A percentile compares a stretch with the other conserved stretches of the same genome.
Evolutionary conservation across 30 jellyfish, hydroid and myxozoan species (phyloP).

Genomic region (Cassiopea andromeda): DNA sequence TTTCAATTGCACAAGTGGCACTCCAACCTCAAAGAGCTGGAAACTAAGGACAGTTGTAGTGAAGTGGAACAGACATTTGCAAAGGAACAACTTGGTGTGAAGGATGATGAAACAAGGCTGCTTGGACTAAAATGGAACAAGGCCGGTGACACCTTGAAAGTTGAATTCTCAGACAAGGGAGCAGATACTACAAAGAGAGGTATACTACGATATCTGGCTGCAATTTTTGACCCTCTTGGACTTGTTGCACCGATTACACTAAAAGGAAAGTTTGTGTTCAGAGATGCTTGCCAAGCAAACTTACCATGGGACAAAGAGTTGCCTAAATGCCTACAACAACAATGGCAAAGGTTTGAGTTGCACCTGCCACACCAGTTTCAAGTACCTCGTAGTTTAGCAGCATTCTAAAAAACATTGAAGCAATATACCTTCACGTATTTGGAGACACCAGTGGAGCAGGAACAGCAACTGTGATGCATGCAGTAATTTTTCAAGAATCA

Average conservation of each 20-base stretch:
- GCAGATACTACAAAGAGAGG: slow-evolving; percentile 68
- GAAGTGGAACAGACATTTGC: slow-evolving; percentile 30
- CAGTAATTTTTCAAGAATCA: slow-evolving; percentile 52
- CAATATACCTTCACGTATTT: slow-evolving; percentile 65
- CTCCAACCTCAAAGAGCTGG: slow-evolving; percentile 64
- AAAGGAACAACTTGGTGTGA: slow-evolving; percentile 55
- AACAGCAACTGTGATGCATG: slow-evolving; percentile 64
- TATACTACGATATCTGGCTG: slow-evolving; percentile 43
- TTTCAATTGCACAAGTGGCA: slow-evolving; percentile 71
- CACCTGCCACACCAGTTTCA: slow-evolving; percentile 17
- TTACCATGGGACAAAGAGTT: slow-evolving; percentile 56
- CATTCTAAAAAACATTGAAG: slow-evolving; percentile 21
- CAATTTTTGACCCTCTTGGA: slow-evolving; percentile 74
- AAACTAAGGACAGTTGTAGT: slow-evolving; percentile 15
- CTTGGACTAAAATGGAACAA: slow-evolving; percentile 80
- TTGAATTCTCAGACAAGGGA: slow-evolving; percentile 43
- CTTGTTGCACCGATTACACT: slow-evolving; percentile 62
- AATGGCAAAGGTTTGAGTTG: slow-evolving; percentile 8
- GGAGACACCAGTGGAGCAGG: slow-evolving; percentile 83
- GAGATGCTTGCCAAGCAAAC: slow-evolving; percentile 47
- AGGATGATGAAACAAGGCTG: slow-evolving; percentile 42
- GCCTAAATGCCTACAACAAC: slow-evolving; percentile 3
- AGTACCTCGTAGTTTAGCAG: slow-evolving; percentile 37
- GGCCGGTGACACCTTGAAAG: slow-evolving; percentile 24
- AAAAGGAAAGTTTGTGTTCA: slow-evolving; percentile 48